Percentiles rank a stretch among this genome's conserved stretches.
These are phyloP conservation scores for Bathynomus jamesi DNA, from an alignment of 1,140 invertebrate species.

Conservation along the genomic window DNA sequence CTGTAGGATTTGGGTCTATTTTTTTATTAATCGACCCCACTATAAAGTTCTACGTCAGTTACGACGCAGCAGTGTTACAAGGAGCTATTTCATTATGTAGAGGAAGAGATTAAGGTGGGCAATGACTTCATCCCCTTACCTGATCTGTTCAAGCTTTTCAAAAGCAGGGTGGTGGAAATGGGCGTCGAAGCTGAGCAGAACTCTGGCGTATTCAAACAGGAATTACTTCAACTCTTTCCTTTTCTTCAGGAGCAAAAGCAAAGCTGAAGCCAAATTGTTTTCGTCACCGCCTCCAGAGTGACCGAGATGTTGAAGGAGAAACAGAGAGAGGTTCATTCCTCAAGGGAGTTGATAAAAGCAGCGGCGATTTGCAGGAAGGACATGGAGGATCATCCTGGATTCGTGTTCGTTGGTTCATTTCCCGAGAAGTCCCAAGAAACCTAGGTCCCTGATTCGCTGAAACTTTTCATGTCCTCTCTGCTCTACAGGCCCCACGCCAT, in stretches of 20 bases:
- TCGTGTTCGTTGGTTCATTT: slow-evolving; percentile 8
- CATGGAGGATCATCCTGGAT: not conserved
- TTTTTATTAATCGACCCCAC: no score
- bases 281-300: slow-evolving; percentile 1
- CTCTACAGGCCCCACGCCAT: not conserved
- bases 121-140: not conserved
- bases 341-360: not conserved
- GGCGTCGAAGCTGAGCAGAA: not conserved
- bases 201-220: not conserved
- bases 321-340: not conserved
- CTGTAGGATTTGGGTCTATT: no score
- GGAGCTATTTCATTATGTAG: not conserved
- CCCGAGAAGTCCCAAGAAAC: not conserved
- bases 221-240: not conserved
- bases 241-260: not conserved
- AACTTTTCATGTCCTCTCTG: not conserved
- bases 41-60: not conserved
- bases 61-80: not conserved
- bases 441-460: not conserved
- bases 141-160: slow-evolving; percentile 4
- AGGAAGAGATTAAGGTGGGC: not conserved
- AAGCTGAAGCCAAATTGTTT: not conserved
- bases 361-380: not conserved
- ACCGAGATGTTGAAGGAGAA: not conserved
- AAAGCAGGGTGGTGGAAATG: slow-evolving; percentile 2